These are phyloP conservation scores for Saccostrea echinata DNA, from an alignment of 1,140 invertebrate species.

Conservation along the genomic window DNA sequence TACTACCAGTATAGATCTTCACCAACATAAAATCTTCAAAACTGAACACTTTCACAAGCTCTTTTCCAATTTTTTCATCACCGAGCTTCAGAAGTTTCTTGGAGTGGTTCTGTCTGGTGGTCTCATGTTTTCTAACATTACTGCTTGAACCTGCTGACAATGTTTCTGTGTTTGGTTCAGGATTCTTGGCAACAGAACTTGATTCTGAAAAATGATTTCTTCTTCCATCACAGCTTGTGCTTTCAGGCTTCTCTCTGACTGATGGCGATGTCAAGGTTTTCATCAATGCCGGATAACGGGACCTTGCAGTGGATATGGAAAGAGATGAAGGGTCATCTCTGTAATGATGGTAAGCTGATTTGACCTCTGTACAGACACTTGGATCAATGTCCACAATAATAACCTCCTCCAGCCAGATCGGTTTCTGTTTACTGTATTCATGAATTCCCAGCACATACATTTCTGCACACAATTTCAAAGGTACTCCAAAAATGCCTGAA, in stretches of 20 bases:
- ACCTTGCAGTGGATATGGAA: not conserved
- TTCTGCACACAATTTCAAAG: conserved; percentile 10
- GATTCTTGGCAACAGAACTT: not conserved
- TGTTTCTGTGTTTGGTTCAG: not conserved
- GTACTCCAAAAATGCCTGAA: conserved; percentile 27
- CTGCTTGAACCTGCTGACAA: not conserved
- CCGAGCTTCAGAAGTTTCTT: not conserved
- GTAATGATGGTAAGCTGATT: not conserved
- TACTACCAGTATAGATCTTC: conserved; percentile 1
- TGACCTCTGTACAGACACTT: not conserved
- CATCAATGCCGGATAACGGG: not conserved
- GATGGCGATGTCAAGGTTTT: not conserved
- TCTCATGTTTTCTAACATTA: not conserved
- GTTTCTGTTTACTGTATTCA: not conserved
- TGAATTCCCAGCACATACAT: not conserved
- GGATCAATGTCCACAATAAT: not conserved
- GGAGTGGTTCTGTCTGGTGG: not conserved
- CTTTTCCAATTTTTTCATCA: not conserved
- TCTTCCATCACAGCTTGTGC: not conserved
- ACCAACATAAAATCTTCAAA: not conserved
- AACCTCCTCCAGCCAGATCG: not conserved
- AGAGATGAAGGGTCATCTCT: not conserved
- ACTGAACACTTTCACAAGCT: not conserved
- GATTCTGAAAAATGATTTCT: too few relatives aligned
- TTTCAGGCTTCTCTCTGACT: not conserved